Evolutionary conservation across 2,113 vertebrate genomes (phyloP).

Genomic region (Lepisosteus osseus): DNA sequence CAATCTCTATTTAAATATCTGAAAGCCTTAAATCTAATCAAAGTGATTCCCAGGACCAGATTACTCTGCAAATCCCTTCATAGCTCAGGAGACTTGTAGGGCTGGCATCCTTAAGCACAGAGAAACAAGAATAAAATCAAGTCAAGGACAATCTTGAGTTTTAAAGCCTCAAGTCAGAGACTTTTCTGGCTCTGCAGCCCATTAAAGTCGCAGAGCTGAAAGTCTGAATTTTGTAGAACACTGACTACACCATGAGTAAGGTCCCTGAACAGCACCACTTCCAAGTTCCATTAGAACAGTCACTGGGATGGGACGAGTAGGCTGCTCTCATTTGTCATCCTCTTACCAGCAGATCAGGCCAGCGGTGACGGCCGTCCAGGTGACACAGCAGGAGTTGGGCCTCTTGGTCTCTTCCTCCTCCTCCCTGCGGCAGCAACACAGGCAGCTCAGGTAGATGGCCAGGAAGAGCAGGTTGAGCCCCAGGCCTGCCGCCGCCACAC

Average conservation of each 20-base stretch:
- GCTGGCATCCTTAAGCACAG: not conserved
- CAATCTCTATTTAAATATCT: too few relatives aligned
- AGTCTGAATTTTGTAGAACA: too few relatives aligned
- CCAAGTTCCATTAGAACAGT: too few relatives aligned
- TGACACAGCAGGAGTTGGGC: slow-evolving; percentile 78
- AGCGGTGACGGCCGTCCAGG: slow-evolving; percentile 81
- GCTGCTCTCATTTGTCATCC: not conserved
- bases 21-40: slow-evolving; percentile 9
- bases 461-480: slow-evolving; percentile 87
- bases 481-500: slow-evolving; percentile 77
- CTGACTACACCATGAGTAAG: too few relatives aligned
- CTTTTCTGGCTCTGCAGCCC: too few relatives aligned
- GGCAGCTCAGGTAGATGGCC: slow-evolving; percentile 75
- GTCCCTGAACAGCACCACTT: too few relatives aligned
- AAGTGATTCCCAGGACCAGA: not conserved
- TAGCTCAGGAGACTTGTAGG: not conserved
- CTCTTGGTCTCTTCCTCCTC: slow-evolving; percentile 74
- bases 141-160: too few relatives aligned
- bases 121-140: too few relatives aligned
- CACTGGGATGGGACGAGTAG: too few relatives aligned
- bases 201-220: too few relatives aligned
- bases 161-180: too few relatives aligned
- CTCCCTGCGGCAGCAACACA: slow-evolving; percentile 80
- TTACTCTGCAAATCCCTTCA: slow-evolving; percentile 1
- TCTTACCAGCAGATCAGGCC: slow-evolving; percentile 92